Base-by-base conservation (phyloP, 2,113 vertebrate genomes). In the Nothobranchius kuhntae region DNA sequence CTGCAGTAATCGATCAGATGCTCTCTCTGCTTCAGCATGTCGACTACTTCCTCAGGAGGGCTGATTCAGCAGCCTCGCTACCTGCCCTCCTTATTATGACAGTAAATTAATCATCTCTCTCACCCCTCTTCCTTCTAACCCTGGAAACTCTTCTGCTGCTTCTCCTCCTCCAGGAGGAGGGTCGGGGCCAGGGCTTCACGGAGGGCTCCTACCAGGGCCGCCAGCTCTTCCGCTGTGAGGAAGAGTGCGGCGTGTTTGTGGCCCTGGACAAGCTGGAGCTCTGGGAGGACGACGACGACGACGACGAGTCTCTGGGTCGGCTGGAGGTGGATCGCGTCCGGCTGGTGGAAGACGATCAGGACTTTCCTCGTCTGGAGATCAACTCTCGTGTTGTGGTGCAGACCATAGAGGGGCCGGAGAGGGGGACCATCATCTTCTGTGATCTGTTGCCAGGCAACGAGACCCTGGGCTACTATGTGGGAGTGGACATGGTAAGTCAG, bases 341-440 rank as follows among this genome's bases (percentile, higher is more conserved):
- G 65, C 92, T 95, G 56, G 92, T 92, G 82, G 96, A 96, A 44
- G 94, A 93, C 56, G 95, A 95, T 77, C 92, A 91, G 73, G 96
- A 96, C 77, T 94, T 93, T 68, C 95, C 94, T 24, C 95, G 94
- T 44, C 87, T 99, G 90, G 96, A 98, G 84, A 96, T 99, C 80
- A 98, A 97, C 92, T 98, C 97, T 72, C 93, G 97, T 74, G 96
- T 99, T 65, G 92, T 97, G 90, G 93, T 98, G 83, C 95, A 97
- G 89, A 94, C 96, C 81, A 94, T 95, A 81, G 95, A 98, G 44
- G 95, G 94, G 61, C 91, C 95, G 14, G 95, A 98, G 89, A 95
- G 94, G 76, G 97, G 97, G 81, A 98, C 96, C 61, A 95, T 98
- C 68, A 98, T 99, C 89, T 99, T 97, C 92, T 98, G 96, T 91